Evolutionary conservation across 2,888 invertebrate species (phyloP), one percentile per base, ranked within the genome.

Genomic region (Linyphia triangularis): DNA sequence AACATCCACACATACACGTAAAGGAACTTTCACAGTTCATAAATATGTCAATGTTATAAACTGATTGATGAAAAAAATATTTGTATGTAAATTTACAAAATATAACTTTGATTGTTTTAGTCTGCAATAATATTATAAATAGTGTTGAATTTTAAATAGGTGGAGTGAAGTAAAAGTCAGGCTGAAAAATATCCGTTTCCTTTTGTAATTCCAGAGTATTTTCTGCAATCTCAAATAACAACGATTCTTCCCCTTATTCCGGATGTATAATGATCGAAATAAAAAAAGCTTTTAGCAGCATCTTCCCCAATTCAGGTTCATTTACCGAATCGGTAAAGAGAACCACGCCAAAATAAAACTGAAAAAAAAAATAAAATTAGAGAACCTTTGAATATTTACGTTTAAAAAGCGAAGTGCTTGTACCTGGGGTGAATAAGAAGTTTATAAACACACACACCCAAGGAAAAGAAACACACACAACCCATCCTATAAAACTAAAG

Each of bases 351-450:
- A 24, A 16, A 70, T n/a, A 28, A 43, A 43, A 61, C 10, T 24
- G 24, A 10, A n/a, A 51, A 65, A 67, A 19, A 33, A 30, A n/a
- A 67, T 67, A n/a, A 67, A 67, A 67, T 33, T 30, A 67, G 33
- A n/a, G 28, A 67, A 70, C 61, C 37, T 19, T 19, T 28, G 61
- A 82, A 82, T 72, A 61, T 82, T 82, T 82, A 82, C 81, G 33
- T 30, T 69, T 30, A 61, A n/a, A 51, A 65, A 67, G 43, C 70
- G 37, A 43, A 70, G 26, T 70, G 40, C 43, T 70, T 70, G 43
- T 70, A 69, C 43, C 70, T 28, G 24, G 43, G 70, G 70, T 70
- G 70, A 43, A 70, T 70, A 70, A 70, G 43, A 43, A 70, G 43
- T 40, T 70, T 24, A 13, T 13, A 16, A 16, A 16, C 16, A 16